Evolutionary conservation across 1,140 invertebrate species (phyloP).

Genomic region (Onthophagus taurus): DNA sequence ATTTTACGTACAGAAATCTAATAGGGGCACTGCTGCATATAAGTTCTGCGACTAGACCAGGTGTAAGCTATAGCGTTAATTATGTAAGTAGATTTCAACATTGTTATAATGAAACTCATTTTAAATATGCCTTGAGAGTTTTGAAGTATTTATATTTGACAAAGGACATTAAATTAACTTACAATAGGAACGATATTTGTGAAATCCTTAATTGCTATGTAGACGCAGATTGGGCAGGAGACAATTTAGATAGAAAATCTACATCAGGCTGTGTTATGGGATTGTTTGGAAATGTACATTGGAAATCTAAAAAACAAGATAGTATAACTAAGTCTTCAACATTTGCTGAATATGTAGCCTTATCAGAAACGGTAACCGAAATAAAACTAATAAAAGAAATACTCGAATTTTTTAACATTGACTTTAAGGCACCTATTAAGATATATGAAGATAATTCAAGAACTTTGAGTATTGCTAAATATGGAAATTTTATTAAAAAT

Average conservation of each 20-base stretch:
- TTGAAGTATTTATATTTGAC: constrained; percentile 32
- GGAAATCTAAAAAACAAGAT: constrained; percentile 32
- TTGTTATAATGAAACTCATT: constrained; percentile 34
- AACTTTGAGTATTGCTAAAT: neutral
- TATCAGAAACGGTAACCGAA: constrained; percentile 7
- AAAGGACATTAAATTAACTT: constrained; percentile 33
- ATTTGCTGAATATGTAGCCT: constrained; percentile 7
- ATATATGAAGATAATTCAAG: constrained; percentile 6
- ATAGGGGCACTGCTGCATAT: constrained; percentile 36
- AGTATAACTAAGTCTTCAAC: constrained; percentile 25
- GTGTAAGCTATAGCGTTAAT: constrained; percentile 24
- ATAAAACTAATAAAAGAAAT: constrained; percentile 19
- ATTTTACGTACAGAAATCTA: constrained; percentile 26
- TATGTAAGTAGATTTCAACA: constrained; percentile 33
- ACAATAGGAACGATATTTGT: constrained; percentile 23
- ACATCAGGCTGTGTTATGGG: constrained; percentile 32
- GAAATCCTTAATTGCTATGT: constrained; percentile 32
- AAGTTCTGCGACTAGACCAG: constrained; percentile 35
- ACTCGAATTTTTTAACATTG: neutral
- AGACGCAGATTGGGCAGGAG: constrained; percentile 35
- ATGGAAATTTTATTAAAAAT: constrained; percentile 4
- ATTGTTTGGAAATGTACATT: constrained; percentile 32
- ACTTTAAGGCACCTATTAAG: neutral
- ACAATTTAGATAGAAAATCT: constrained; percentile 34
- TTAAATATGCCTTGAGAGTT: constrained; percentile 32